Percentiles rank a stretch among this genome's conserved stretches.
Conservation (phyloP, 2,888 invertebrate species). For the Lepetodrilus schrolli region DNA sequence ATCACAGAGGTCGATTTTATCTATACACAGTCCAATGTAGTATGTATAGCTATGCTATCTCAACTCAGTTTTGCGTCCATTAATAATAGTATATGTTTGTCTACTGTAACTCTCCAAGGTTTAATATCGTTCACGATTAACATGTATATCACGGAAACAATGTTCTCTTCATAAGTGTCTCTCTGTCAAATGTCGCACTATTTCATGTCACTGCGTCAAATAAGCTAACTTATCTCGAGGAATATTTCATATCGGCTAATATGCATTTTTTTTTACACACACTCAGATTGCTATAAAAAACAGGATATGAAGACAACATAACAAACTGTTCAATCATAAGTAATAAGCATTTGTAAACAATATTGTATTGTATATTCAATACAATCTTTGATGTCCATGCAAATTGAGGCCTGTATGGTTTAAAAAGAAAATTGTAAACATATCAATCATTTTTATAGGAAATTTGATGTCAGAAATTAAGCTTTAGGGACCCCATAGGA, state of each 20-base stretch:
- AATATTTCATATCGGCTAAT: conserved; percentile 21
- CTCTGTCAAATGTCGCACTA: background rate
- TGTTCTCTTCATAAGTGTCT: background rate
- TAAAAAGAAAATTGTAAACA: conserved; percentile 15
- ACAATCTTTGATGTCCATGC: background rate
- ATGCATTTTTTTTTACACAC: background rate
- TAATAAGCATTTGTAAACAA: background rate
- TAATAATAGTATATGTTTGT: conserved; percentile 10
- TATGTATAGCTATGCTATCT: background rate
- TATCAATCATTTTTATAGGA: conserved; percentile 10
- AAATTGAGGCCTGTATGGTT: background rate
- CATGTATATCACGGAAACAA: background rate
- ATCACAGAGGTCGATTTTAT: background rate
- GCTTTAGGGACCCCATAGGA: background rate
- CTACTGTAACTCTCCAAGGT: background rate
- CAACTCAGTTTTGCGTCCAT: background rate
- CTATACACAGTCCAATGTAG: background rate
- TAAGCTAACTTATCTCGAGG: background rate
- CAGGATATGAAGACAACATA: conserved; percentile 7
- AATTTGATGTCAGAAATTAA: background rate
- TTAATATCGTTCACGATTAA: conserved; percentile 1
- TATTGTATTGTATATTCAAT: conserved; percentile 16
- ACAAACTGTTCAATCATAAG: conserved; percentile 10
- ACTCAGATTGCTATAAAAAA: conserved; percentile 1
- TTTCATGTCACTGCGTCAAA: conserved; percentile 8